Evolutionary conservation across 2,888 invertebrate species (phyloP).

Genomic region (Lamellibrachia columna): DNA sequence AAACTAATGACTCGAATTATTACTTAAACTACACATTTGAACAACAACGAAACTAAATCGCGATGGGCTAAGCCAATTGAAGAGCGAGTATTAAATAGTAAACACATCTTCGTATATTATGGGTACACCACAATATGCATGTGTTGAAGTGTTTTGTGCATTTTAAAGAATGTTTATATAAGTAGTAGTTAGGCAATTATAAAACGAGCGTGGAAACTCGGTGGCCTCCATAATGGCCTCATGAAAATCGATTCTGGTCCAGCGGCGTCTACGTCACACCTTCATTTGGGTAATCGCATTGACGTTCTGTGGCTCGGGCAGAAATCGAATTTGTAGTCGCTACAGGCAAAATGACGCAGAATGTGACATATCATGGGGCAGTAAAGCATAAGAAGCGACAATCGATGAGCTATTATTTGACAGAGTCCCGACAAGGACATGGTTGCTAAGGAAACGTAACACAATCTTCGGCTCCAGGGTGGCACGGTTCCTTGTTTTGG

Average conservation of each 20-base stretch:
- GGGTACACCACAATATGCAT: neutral
- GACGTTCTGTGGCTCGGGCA: neutral
- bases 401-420: neutral
- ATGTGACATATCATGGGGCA: neutral
- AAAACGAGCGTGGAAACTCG: neutral
- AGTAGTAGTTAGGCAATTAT: neutral
- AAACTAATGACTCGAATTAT: too few species aligned
- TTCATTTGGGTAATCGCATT: conserved; percentile 12
- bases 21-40: too few species aligned
- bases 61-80: too few species aligned
- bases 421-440: neutral
- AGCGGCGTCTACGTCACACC: neutral
- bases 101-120: too few species aligned
- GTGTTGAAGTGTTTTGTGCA: neutral
- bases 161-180: neutral
- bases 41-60: too few species aligned
- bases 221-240: neutral
- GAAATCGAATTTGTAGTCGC: neutral
- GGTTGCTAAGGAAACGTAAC: neutral
- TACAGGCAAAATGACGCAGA: neutral
- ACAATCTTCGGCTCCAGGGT: neutral
- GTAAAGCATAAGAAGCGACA: neutral
- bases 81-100: too few species aligned
- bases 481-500: neutral
- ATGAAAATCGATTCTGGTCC: neutral